Evolutionary conservation across 1,140 invertebrate genomes (phyloP), one percentile per base, ranked within the genome.

Genomic region (Panulirus ornatus): DNA sequence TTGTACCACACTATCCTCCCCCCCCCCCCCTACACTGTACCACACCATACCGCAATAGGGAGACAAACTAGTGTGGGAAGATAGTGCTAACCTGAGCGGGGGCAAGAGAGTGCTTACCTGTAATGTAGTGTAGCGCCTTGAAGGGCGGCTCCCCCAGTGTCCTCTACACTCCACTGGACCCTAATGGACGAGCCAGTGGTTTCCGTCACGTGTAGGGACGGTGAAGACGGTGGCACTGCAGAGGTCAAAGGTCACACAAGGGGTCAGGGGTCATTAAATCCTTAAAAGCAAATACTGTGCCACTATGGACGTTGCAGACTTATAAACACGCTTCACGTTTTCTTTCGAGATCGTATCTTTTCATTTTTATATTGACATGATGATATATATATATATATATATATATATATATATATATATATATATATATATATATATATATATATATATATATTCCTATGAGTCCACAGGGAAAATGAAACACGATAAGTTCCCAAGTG

Each of bases 121-220:
- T 88, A 88, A 44, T 86, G 70, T 6, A 91, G 76, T 3, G 84
- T 90, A 16, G 79, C 88, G 14, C 88, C 84, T 9, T 85, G 73
- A 3, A 92, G 47, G 34, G 90, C 73, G 1, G 92, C 88, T 14
- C 92, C 92, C 2, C 92, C 92, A 16, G 85, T 91, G 38, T 91
- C 91, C 70, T 89, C 88, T 2, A 92, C 87, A 66, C 86, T 91
- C 92, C 92, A 92, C 84, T 90, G 90, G n/a, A 92, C 79, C 6
- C 87, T 90, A 66, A 92, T 92, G 63, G 90, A 91, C 2, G 91
- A 91, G 30, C 86, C 71, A 5, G 90, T 91, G 0, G 91, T 91
- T 73, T 90, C 87, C 30, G 91, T 90, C n/a, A 92, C 91, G 70
- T 91, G 90, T 1, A 92, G 83, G 8, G 70, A 84, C 3, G 92